Evolutionary conservation across 2,797 vertebrate species (phyloP).

Genomic region (Enteromius treurensis): DNA sequence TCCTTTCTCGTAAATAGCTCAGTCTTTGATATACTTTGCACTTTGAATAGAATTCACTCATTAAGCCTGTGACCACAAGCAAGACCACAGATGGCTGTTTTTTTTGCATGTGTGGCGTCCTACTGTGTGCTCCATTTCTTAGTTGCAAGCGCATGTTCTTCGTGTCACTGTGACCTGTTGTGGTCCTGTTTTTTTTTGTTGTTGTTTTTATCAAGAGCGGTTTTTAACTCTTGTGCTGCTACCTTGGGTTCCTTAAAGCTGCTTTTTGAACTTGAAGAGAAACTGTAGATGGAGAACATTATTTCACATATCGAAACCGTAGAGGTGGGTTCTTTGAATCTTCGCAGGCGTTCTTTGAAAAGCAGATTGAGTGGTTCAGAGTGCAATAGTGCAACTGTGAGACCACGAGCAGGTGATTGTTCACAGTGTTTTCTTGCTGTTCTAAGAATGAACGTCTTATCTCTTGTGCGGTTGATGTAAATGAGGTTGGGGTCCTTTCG

Average conservation of each 20-base stretch:
- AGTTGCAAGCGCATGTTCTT: constrained; percentile 26
- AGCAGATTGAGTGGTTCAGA: constrained; percentile 33
- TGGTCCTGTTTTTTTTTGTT: background rate
- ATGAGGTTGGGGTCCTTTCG: background rate
- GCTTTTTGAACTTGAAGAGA: constrained; percentile 19
- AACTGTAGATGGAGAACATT: background rate
- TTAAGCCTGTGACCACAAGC: constrained; percentile 50
- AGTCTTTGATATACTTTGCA: constrained; percentile 23
- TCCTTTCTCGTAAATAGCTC: constrained; percentile 53
- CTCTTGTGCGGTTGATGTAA: background rate
- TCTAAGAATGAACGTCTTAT: constrained; percentile 50
- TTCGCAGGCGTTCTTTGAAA: constrained; percentile 50
- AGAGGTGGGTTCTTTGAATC: constrained; percentile 48
- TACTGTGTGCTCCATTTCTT: constrained; percentile 23
- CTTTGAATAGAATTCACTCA: constrained; percentile 35
- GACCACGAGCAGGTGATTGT: constrained; percentile 29
- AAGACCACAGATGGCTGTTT: constrained; percentile 47
- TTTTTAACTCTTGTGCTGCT: background rate
- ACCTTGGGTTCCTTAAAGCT: background rate
- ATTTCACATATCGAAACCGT: constrained; percentile 8
- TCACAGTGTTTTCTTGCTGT: constrained; percentile 33
- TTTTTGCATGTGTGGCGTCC: constrained; percentile 23
- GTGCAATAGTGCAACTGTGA: constrained; percentile 33
- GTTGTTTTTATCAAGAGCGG: background rate
- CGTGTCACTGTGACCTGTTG: constrained; percentile 42